Percentiles rank a stretch among this genome's conserved stretches.
Evolutionary conservation across 2,888 invertebrate genomes (phyloP).

Genomic region (Tromatobia lineatoria): DNA sequence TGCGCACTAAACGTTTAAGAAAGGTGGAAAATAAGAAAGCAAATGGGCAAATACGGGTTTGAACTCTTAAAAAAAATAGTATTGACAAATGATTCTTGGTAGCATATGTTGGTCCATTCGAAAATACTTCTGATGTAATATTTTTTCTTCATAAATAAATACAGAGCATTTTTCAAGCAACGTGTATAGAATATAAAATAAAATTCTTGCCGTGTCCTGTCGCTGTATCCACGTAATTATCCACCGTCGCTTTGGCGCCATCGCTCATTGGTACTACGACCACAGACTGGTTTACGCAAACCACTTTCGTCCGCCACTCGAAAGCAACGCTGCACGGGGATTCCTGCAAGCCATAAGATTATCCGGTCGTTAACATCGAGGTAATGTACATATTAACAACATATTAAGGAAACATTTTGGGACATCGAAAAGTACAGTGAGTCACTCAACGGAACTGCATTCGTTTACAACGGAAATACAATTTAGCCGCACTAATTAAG

Average conservation of each 20-base stretch:
- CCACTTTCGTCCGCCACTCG: slow-evolving; percentile 77
- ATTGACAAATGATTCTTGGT: no score
- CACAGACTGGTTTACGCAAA: slow-evolving; percentile 66
- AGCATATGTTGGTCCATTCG: no score
- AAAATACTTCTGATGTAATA: no score
- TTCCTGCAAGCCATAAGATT: slow-evolving; percentile 72
- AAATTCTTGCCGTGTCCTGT: slow-evolving; percentile 46
- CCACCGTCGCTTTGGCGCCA: slow-evolving; percentile 1
- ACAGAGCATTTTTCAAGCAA: not conserved
- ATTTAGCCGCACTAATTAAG: not conserved
- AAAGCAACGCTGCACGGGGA: slow-evolving; percentile 75
- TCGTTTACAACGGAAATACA: not conserved
- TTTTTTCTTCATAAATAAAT: no score
- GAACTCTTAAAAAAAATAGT: no score
- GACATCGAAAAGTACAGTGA: not conserved
- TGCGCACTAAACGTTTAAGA: no score
- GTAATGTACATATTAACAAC: not conserved
- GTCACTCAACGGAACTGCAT: not conserved
- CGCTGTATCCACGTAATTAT: slow-evolving; percentile 40
- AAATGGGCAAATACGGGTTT: no score
- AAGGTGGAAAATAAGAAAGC: no score
- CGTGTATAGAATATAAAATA: not conserved
- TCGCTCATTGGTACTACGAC: not conserved
- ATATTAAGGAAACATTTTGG: not conserved
- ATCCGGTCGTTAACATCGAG: not conserved